Evolutionary conservation across 2,888 invertebrate species (phyloP).

Genomic region (Pollenia griseotomentosa): DNA sequence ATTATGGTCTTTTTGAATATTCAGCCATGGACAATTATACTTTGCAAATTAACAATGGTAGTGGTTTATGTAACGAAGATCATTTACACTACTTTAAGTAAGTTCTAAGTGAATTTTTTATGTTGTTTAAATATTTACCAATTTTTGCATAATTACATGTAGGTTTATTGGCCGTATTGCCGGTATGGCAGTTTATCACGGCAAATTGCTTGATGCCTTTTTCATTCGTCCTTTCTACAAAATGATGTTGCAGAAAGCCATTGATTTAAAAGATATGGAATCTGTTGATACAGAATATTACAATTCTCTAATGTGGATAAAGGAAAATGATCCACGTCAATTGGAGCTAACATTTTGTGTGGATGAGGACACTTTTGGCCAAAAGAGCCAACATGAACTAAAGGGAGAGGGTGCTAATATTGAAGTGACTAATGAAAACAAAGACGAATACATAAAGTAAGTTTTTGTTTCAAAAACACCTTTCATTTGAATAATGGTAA

Average conservation of each 20-base stretch:
- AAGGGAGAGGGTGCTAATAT: constrained; percentile 96
- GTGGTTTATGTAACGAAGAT: constrained; percentile 98
- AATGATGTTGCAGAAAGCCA: constrained; percentile 98
- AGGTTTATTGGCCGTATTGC: constrained; percentile 98
- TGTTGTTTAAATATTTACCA: neutral
- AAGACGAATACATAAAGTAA: constrained; percentile 98
- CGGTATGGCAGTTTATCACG: constrained; percentile 99
- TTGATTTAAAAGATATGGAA: constrained; percentile 98
- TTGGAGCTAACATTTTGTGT: constrained; percentile 97
- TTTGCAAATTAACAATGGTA: constrained; percentile 98
- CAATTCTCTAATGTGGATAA: constrained; percentile 93
- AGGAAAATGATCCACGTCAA: constrained; percentile 97
- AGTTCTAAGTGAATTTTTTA: constrained; percentile 56
- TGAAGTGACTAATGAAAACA: constrained; percentile 96
- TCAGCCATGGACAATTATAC: constrained; percentile 99
- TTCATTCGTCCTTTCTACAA: constrained; percentile 99
- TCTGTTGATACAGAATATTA: constrained; percentile 99
- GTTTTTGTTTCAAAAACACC: constrained; percentile 47
- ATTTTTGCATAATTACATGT: neutral
- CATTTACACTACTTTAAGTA: constrained; percentile 97
- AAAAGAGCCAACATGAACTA: constrained; percentile 95
- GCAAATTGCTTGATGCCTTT: constrained; percentile 98
- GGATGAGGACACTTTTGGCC: constrained; percentile 98
- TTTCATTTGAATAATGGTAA: neutral
- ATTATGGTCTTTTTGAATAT: constrained; percentile 99